phyloP scores from a whole-genome alignment of 2,797 vertebrate genomes.

The Falco biarmicus region DNA sequence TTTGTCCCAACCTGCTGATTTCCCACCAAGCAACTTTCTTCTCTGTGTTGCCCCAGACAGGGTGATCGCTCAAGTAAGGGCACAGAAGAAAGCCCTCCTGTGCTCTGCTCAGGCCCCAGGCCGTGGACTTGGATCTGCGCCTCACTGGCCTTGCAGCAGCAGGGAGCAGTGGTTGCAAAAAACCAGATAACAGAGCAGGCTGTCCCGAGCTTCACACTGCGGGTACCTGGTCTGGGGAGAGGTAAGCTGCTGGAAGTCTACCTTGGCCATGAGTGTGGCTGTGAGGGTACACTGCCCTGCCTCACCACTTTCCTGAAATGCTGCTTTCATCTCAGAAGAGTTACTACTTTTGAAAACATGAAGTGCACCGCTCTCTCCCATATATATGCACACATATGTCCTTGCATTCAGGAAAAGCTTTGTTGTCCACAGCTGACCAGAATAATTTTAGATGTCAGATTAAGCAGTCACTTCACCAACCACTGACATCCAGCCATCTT shows the following conservation, averaged over 20 bases:
- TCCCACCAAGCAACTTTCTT: background rate
- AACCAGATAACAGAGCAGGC: background rate
- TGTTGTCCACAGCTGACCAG: background rate
- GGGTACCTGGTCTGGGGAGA: background rate
- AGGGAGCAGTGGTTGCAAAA: background rate
- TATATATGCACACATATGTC: background rate
- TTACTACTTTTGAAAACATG: background rate
- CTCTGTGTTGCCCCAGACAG: background rate
- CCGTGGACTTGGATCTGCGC: background rate
- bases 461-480: background rate
- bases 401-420: background rate
- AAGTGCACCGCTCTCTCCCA: background rate
- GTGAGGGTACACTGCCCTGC: background rate
- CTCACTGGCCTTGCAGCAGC: background rate
- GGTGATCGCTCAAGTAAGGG: accelerated
- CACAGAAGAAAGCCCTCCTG: background rate
- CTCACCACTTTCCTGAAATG: background rate
- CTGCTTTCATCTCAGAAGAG: background rate
- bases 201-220: background rate
- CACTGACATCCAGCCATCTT: background rate
- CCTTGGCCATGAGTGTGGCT: background rate
- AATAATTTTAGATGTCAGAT: background rate
- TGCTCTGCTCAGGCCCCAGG: background rate
- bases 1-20: background rate
- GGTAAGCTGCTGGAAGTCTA: background rate